These are phyloP conservation scores for Micromussa lordhowensis DNA, from an alignment of 92 coral and sea anemone genomes.

Conservation along the genomic window DNA sequence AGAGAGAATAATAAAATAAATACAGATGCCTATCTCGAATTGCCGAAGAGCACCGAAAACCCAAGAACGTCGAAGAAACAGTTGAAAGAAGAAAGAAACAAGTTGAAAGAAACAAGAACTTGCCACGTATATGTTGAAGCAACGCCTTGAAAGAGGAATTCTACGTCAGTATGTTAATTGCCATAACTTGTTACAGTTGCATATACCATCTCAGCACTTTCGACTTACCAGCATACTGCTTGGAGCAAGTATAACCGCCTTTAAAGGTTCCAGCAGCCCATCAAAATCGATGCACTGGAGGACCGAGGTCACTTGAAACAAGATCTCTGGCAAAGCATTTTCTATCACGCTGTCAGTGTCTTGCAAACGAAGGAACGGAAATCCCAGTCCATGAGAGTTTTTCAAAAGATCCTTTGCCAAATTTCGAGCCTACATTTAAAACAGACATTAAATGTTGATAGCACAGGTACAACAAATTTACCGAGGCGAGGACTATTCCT, in stretches of 20 bases:
- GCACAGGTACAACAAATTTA: too few species aligned
- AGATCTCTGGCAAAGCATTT: constrained; percentile 41
- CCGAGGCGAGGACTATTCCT: neutral
- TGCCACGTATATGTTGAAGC: too few species aligned
- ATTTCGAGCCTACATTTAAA: constrained; percentile 4
- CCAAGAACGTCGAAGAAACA: too few species aligned
- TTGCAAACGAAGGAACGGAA: neutral
- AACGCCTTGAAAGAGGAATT: too few species aligned
- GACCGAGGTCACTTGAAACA: constrained; percentile 51
- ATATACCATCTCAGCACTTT: neutral
- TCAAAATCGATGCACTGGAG: constrained; percentile 34
- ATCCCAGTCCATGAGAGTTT: neutral
- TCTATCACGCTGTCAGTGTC: constrained; percentile 5
- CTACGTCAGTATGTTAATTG: neutral
- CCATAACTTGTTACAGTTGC: neutral
- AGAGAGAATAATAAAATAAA: too few species aligned
- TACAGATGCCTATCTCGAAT: too few species aligned
- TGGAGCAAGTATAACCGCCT: constrained; percentile 5
- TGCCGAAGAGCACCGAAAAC: too few species aligned
- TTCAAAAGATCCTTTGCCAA: constrained; percentile 20
- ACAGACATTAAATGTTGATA: neutral
- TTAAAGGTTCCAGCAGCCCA: constrained; percentile 18
- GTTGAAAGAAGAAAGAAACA: too few species aligned
- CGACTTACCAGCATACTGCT: constrained; percentile 1
- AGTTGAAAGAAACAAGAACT: too few species aligned